These are phyloP conservation scores for Onychostruthus taczanowskii DNA, from an alignment of 2,113 vertebrate genomes.

Conservation along the genomic window DNA sequence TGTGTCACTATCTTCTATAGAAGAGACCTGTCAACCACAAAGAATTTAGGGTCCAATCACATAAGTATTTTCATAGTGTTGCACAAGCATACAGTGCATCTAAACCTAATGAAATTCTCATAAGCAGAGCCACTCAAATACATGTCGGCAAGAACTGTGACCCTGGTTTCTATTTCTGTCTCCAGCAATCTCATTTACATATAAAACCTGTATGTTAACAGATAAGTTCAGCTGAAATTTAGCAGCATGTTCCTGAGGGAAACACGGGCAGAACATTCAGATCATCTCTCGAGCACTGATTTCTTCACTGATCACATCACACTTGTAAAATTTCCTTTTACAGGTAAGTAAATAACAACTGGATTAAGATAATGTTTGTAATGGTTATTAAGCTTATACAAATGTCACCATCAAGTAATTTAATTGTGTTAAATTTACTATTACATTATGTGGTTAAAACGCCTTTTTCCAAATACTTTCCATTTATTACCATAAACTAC, in stretches of 20 bases:
- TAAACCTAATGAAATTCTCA: not conserved
- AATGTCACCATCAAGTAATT: not conserved
- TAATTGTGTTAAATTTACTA: not conserved
- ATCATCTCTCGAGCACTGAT: not conserved
- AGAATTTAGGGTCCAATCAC: not conserved
- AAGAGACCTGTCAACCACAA: not conserved
- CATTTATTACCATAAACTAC: not conserved
- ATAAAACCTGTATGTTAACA: not conserved
- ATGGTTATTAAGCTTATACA: not conserved
- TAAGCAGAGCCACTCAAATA: not conserved
- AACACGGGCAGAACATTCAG: not conserved
- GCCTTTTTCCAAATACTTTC: not conserved
- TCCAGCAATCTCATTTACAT: not conserved
- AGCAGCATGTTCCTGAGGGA: not conserved
- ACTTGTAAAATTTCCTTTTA: not conserved
- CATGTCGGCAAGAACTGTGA: not conserved
- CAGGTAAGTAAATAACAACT: not conserved
- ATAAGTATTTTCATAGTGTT: not conserved
- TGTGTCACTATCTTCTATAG: not conserved
- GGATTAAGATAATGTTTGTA: not conserved
- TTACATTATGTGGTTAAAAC: not conserved
- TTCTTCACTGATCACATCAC: not conserved
- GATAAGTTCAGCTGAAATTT: not conserved
- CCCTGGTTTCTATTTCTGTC: not conserved
- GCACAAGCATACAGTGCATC: not conserved